phyloP scores from a whole-genome alignment of 1,140 invertebrate genomes.

The Lepeophtheirus salmonis region DNA sequence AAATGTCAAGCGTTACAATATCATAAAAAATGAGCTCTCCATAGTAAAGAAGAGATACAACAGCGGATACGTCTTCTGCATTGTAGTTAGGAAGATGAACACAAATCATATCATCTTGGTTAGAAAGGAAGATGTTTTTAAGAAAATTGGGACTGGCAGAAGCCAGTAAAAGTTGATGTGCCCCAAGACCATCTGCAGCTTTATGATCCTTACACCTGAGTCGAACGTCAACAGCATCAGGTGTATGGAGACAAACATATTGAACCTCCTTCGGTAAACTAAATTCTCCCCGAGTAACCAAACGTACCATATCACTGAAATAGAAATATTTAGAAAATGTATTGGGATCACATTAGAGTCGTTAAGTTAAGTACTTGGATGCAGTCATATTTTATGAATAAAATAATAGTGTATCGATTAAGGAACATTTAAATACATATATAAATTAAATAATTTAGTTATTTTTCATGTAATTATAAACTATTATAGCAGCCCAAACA shows the following conservation, averaged over 20 bases:
- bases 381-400: too few relatives aligned
- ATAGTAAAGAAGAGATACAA: neutral
- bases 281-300: neutral
- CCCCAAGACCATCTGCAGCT: neutral
- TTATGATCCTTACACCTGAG: slow-evolving; percentile 1
- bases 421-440: too few relatives aligned
- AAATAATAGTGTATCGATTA: too few relatives aligned
- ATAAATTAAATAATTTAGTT: too few relatives aligned
- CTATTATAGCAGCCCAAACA: too few relatives aligned
- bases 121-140: neutral
- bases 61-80: neutral
- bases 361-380: too few relatives aligned
- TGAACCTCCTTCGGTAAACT: neutral
- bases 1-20: neutral
- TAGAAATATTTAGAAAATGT: too few relatives aligned
- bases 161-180: neutral
- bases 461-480: too few relatives aligned
- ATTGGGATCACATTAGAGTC: too few relatives aligned
- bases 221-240: neutral
- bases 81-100: neutral
- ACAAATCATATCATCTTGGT: neutral
- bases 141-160: neutral
- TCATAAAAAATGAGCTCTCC: neutral
- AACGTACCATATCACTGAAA: neutral
- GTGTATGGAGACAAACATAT: neutral